Evolutionary conservation across 1,140 invertebrate genomes (phyloP).

Genomic region (Eumaeus atala): DNA sequence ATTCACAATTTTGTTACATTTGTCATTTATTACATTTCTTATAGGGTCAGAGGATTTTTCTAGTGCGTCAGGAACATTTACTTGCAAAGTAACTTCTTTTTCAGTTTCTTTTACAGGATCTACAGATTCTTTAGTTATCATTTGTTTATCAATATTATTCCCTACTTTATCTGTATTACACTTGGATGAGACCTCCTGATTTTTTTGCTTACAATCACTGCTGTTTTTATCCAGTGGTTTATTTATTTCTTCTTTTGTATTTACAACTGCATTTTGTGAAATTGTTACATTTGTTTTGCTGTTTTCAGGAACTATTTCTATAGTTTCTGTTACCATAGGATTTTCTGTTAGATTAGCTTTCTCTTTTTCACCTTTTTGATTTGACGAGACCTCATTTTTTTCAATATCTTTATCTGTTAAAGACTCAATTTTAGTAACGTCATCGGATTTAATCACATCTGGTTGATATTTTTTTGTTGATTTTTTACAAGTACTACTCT

Average conservation of each 20-base stretch:
- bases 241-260: neutral
- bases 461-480: conserved; percentile 28
- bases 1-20: conserved; percentile 29
- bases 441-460: conserved; percentile 18
- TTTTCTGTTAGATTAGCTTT: conserved; percentile 7
- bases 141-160: neutral
- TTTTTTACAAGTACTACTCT: conserved; percentile 30
- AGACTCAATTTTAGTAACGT: neutral
- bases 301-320: neutral
- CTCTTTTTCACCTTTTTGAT: neutral
- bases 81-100: neutral
- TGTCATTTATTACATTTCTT: conserved; percentile 15
- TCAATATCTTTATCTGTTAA: neutral
- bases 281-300: neutral
- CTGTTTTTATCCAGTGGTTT: neutral
- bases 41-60: conserved; percentile 15
- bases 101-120: neutral
- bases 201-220: neutral
- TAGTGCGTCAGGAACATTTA: conserved; percentile 1
- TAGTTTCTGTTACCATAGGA: conserved; percentile 14
- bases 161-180: neutral
- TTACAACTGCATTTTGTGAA: neutral
- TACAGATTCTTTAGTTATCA: neutral
- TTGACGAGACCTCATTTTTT: neutral
- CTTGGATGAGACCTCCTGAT: neutral